Evolutionary conservation across 2,888 invertebrate genomes (phyloP).

Genomic region (Agrochola lota): DNA sequence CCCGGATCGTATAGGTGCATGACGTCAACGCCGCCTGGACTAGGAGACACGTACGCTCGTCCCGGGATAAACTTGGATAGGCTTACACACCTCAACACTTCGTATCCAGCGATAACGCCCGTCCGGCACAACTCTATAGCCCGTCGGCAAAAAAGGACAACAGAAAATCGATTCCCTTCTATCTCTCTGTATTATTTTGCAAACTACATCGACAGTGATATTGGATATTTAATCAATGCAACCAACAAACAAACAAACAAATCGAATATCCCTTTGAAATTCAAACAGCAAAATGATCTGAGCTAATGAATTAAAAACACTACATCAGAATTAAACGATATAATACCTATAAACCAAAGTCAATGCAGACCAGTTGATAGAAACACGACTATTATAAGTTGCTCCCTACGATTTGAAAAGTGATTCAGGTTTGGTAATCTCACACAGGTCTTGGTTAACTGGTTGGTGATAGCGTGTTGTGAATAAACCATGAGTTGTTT

Average conservation of each 20-base stretch:
- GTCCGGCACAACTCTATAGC: background rate
- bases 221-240: conserved; percentile 52
- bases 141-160: conserved; percentile 12
- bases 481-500: conserved; percentile 90
- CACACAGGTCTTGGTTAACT: conserved; percentile 77
- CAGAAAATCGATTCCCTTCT: conserved; percentile 25
- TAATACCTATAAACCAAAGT: conserved; percentile 65
- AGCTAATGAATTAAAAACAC: conserved; percentile 79
- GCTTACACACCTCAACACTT: background rate
- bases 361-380: conserved; percentile 71
- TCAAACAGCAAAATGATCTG: conserved; percentile 48
- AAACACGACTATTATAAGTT: conserved; percentile 70
- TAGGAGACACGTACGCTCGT: background rate
- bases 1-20: background rate
- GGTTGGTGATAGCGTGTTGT: conserved; percentile 80
- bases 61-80: background rate
- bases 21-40: background rate
- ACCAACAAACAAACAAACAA: conserved; percentile 25
- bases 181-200: conserved; percentile 22
- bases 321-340: conserved; percentile 74
- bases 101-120: background rate
- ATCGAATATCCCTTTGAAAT: conserved; percentile 35
- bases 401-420: conserved; percentile 69
- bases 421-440: conserved; percentile 69
- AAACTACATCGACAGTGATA: conserved; percentile 33